phyloP scores from a whole-genome alignment of 2,113 vertebrate species.

The Pao palembangensis region DNA sequence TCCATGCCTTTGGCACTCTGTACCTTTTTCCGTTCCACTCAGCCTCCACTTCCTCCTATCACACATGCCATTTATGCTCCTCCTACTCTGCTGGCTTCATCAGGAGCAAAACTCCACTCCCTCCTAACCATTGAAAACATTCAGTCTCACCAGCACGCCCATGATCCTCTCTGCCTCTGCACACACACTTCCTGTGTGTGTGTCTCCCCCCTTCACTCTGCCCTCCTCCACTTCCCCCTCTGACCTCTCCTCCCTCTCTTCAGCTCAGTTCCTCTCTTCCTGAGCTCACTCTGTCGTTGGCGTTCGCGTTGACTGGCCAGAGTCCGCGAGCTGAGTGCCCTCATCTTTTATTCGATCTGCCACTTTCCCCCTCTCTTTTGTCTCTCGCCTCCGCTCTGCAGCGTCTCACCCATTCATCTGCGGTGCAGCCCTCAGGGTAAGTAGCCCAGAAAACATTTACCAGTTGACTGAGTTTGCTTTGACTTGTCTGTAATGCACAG shows the following conservation, averaged over 20 bases:
- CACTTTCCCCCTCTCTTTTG: slow-evolving; percentile 4
- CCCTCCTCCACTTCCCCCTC: slow-evolving; percentile 51
- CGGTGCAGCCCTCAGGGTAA: slow-evolving; percentile 65
- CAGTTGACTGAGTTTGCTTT: slow-evolving; percentile 50
- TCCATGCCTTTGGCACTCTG: slow-evolving; percentile 33
- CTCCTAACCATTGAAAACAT: background rate
- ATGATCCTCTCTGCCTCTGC: slow-evolving; percentile 4
- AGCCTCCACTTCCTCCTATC: slow-evolving; percentile 34
- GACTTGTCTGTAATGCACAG: slow-evolving; percentile 23
- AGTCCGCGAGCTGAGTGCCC: slow-evolving; percentile 81
- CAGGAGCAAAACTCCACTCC: background rate
- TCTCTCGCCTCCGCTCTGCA: slow-evolving; percentile 20
- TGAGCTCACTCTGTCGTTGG: slow-evolving; percentile 73
- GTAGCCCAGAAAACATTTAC: slow-evolving; percentile 61
- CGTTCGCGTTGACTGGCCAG: slow-evolving; percentile 88
- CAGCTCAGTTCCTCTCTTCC: slow-evolving; percentile 49
- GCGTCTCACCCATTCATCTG: slow-evolving; percentile 41
- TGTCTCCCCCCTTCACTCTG: slow-evolving; percentile 27
- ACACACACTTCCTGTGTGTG: slow-evolving; percentile 43
- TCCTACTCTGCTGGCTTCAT: slow-evolving; percentile 21
- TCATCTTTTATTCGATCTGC: slow-evolving; percentile 34
- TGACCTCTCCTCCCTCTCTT: slow-evolving; percentile 50
- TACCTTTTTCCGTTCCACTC: slow-evolving; percentile 3
- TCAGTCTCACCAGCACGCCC: background rate
- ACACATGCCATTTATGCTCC: slow-evolving; percentile 32